Base-by-base conservation (phyloP, 2,113 vertebrate species). In the Calyptomena viridis region DNA sequence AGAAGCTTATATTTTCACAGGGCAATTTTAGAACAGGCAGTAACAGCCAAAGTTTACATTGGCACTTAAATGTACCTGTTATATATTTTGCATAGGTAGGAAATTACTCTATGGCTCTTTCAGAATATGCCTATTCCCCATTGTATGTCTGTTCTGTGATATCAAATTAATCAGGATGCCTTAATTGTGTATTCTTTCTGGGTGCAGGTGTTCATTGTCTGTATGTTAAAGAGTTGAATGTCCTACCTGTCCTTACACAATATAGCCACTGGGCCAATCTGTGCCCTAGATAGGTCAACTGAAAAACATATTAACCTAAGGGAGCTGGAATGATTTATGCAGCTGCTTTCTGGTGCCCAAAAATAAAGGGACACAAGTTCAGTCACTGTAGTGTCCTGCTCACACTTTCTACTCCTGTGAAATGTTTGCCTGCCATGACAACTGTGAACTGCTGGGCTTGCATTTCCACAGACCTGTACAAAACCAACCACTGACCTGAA, bases 161-260 rank as follows among this genome's bases (percentile, higher is more conserved):
- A 83, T 8, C 82, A 92, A 84, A 75, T 93, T 95, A 94, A 96
- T 95, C 79, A 84, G 79, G 82, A 87, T 88, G 69, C 89, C 96
- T 94, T 96, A 96, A 94, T 87, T 96, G 87, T 87, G 89, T 87
- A 96, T 97, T 96, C 90, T 89, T 64, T 68, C 37, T 85, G 76
- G 69, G 73, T 96, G 85, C 59, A 0, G 62, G 75, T 73, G 37
- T 85, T 91, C 96, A 80, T 25, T 89, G 87, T 82, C 93, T 90
- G 69, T 96, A 77, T 93, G 77, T 87, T 96, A 96, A 97, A 95
- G 93, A 96, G 92, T 58, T 89, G 89, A 90, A 72, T 80, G 91
- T 96, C 94, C 95, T 96, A 95, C 95, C 90, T 94, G 87, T 87
- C 96, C 89, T 97, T 95, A 91, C 19, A 22, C 69, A 94, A 46